Conservation (phyloP, 2,888 invertebrate genomes). For the Mantis religiosa region DNA sequence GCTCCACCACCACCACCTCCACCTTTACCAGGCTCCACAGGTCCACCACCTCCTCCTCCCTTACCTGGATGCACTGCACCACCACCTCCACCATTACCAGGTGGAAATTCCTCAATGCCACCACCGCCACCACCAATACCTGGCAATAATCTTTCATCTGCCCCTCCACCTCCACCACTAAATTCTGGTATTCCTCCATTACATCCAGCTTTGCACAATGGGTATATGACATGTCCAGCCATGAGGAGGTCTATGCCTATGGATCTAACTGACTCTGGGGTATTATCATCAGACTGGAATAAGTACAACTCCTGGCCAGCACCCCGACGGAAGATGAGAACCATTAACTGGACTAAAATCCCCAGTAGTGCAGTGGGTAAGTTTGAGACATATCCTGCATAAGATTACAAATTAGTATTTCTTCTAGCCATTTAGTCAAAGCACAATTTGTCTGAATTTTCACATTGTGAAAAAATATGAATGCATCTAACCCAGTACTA, state of each 20-base stretch:
- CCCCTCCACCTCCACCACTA: not conserved
- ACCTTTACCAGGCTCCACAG: constrained; percentile 4
- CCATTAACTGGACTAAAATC: constrained; percentile 47
- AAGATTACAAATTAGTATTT: too few relatives aligned
- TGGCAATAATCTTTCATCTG: not conserved
- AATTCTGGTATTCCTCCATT: not conserved
- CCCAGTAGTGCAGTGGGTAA: constrained; percentile 35
- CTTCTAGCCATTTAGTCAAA: too few relatives aligned
- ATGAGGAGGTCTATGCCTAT: constrained; percentile 11
- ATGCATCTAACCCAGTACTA: too few relatives aligned
- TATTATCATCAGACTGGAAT: not conserved
- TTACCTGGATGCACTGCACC: not conserved
- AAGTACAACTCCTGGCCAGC: constrained; percentile 38
- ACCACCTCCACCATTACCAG: not conserved
- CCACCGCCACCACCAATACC: constrained; percentile 22
- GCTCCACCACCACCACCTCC: constrained; percentile 17
- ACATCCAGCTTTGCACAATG: not conserved
- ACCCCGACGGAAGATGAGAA: constrained; percentile 46
- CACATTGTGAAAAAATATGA: too few relatives aligned
- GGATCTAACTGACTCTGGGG: not conserved
- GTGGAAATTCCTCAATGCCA: constrained; percentile 16
- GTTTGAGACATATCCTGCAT: not conserved
- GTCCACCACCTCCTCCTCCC: constrained; percentile 25
- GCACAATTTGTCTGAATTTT: too few relatives aligned
- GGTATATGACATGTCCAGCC: constrained; percentile 18